phyloP scores from a whole-genome alignment of 2,888 invertebrate genomes.

The Philaethria dido region DNA sequence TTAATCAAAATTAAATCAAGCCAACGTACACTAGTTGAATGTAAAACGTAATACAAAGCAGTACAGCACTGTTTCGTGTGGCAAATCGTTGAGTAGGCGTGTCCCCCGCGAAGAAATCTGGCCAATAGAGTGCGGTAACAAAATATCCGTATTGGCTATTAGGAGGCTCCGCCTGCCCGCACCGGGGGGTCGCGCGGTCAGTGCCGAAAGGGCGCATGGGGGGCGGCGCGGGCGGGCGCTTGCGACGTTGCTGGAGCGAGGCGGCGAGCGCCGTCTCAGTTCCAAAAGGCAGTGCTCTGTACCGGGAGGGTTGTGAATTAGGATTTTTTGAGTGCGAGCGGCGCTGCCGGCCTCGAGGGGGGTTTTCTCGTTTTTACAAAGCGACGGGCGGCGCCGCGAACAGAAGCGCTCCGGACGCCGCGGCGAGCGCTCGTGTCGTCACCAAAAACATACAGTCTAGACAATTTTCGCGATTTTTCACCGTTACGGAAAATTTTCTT shows the following conservation, averaged over 20 bases:
- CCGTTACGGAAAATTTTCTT: constrained; percentile 32
- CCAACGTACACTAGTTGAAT: constrained; percentile 51
- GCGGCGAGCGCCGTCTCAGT: constrained; percentile 41
- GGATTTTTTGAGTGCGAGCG: constrained; percentile 57
- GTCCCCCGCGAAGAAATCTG: constrained; percentile 80
- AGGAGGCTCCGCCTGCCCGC: constrained; percentile 76
- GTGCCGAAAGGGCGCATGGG: constrained; percentile 51
- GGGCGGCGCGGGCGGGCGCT: constrained; percentile 40
- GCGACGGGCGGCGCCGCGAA: constrained; percentile 63
- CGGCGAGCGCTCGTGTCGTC: constrained; percentile 71
- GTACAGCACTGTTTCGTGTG: constrained; percentile 58
- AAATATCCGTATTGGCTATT: constrained; percentile 85
- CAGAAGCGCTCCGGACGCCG: constrained; percentile 77
- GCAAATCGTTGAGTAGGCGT: constrained; percentile 65
- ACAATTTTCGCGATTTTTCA: constrained; percentile 56
- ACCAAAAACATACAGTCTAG: constrained; percentile 30
- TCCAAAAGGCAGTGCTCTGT: constrained; percentile 54
- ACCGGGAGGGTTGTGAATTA: constrained; percentile 58
- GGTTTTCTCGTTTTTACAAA: constrained; percentile 59
- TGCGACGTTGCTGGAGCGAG: constrained; percentile 50
- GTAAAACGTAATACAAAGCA: constrained; percentile 51
- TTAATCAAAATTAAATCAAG: constrained; percentile 83
- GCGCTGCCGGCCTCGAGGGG: constrained; percentile 52
- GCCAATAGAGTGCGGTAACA: constrained; percentile 86
- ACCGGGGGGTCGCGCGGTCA: constrained; percentile 50